Conservation (phyloP, 2,797 vertebrate genomes). For the Characodon lateralis region DNA sequence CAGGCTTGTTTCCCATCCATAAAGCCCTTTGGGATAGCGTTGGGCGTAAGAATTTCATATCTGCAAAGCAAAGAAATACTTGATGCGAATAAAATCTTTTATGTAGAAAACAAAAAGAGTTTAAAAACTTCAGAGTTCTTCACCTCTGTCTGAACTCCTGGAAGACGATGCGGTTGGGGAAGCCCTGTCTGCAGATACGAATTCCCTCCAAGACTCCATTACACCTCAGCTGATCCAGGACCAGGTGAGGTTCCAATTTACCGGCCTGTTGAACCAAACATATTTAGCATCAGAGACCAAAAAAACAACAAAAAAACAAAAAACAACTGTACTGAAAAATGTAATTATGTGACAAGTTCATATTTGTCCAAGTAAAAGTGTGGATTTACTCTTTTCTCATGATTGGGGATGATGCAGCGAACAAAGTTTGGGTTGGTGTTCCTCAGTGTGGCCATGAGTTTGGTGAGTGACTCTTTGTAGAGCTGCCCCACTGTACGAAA, state of each 20-base stretch:
- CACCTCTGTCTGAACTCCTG: conserved; percentile 99
- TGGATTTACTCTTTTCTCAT: conserved; percentile 90
- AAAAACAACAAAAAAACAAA: not conserved
- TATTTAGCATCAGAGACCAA: not conserved
- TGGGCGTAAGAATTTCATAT: conserved; percentile 97
- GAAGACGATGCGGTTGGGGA: conserved; percentile 97
- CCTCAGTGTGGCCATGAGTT: conserved; percentile 95
- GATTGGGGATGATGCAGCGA: conserved; percentile 98
- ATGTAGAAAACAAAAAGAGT: fast-evolving
- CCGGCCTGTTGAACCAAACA: conserved; percentile 83
- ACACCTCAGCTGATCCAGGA: conserved; percentile 95
- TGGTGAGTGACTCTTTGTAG: conserved; percentile 96
- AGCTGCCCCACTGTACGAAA: conserved; percentile 97
- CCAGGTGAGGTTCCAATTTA: conserved; percentile 93
- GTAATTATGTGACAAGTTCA: too few species aligned
- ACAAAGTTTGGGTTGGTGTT: conserved; percentile 99
- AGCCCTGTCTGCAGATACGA: conserved; percentile 97
- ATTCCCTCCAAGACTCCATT: conserved; percentile 98
- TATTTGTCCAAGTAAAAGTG: not conserved
- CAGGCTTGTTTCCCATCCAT: conserved; percentile 99
- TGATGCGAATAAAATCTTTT: not conserved
- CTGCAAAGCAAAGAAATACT: conserved; percentile 69
- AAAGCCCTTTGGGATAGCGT: conserved; percentile 97
- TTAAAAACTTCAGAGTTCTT: not conserved
- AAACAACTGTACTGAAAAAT: not conserved